phyloP scores from a whole-genome alignment of 2,113 vertebrate genomes.

The Tauraco erythrolophus region DNA sequence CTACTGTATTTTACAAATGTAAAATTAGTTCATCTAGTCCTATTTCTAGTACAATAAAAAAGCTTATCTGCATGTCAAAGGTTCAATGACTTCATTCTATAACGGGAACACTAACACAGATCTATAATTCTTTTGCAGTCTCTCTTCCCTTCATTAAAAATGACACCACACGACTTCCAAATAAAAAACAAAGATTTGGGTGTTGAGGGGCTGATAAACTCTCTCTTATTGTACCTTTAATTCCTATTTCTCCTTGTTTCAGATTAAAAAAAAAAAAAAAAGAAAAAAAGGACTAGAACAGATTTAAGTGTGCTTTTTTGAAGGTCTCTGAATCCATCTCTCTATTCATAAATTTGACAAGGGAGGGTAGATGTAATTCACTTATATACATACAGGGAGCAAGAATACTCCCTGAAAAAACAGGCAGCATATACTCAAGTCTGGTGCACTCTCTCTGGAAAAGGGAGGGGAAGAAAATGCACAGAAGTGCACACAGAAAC shows the following conservation, averaged over 20 bases:
- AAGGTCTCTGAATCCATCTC: neutral
- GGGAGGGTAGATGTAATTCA: neutral
- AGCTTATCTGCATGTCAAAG: neutral
- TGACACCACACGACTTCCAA: neutral
- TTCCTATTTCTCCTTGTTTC: neutral
- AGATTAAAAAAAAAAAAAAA: neutral
- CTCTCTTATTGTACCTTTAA: neutral
- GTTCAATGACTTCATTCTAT: neutral
- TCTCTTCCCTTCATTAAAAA: neutral
- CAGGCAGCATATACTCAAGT: neutral
- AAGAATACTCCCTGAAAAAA: neutral
- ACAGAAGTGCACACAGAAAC: neutral
- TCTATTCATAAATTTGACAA: neutral
- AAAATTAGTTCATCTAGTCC: neutral
- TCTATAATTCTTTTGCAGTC: neutral
- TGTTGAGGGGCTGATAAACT: neutral
- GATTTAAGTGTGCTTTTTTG: neutral
- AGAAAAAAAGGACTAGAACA: neutral
- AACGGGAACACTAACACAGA: neutral
- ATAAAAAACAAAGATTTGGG: neutral
- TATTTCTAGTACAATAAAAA: neutral
- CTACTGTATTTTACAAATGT: neutral
- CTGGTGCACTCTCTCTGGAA: neutral
- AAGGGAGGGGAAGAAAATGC: neutral
- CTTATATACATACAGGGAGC: rapidly evolving